These are phyloP conservation scores for Nemoura dubitans DNA, from an alignment of 2,888 invertebrate species.

Conservation along the genomic window DNA sequence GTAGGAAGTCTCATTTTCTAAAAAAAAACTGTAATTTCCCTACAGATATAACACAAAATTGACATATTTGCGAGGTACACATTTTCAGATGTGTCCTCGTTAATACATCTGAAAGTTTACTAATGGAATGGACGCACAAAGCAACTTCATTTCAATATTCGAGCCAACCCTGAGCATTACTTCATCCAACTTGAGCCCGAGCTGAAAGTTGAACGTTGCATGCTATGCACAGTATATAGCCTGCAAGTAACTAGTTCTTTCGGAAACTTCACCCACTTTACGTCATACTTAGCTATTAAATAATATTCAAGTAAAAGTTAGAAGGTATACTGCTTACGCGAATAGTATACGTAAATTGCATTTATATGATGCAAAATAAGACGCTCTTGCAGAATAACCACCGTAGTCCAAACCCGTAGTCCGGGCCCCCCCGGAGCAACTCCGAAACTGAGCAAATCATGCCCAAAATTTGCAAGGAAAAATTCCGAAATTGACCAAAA, in stretches of 20 bases:
- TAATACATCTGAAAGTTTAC: slow-evolving; percentile 28
- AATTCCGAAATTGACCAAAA: too few species aligned
- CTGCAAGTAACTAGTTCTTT: slow-evolving; percentile 33
- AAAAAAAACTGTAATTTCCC: not conserved
- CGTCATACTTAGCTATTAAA: slow-evolving; percentile 30
- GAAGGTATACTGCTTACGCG: slow-evolving; percentile 13
- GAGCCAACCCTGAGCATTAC: not conserved
- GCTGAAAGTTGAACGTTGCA: slow-evolving; percentile 7
- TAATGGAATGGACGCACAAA: slow-evolving; percentile 24
- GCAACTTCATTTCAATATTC: slow-evolving; percentile 34
- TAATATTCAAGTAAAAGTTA: slow-evolving; percentile 27
- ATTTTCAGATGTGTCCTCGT: not conserved
- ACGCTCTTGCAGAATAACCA: not conserved
- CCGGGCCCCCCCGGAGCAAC: not conserved
- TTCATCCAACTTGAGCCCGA: not conserved
- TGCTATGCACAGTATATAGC: not conserved
- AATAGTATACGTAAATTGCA: slow-evolving; percentile 15
- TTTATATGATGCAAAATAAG: slow-evolving; percentile 18
- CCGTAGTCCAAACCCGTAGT: not conserved
- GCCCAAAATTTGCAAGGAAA: too few species aligned
- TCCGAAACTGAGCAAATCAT: too few species aligned
- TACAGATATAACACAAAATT: not conserved
- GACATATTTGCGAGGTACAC: not conserved
- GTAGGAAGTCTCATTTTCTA: not conserved
- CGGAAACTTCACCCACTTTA: slow-evolving; percentile 26